phyloP scores from a whole-genome alignment of 1,140 invertebrate genomes.

The Frieseomelitta varia region DNA sequence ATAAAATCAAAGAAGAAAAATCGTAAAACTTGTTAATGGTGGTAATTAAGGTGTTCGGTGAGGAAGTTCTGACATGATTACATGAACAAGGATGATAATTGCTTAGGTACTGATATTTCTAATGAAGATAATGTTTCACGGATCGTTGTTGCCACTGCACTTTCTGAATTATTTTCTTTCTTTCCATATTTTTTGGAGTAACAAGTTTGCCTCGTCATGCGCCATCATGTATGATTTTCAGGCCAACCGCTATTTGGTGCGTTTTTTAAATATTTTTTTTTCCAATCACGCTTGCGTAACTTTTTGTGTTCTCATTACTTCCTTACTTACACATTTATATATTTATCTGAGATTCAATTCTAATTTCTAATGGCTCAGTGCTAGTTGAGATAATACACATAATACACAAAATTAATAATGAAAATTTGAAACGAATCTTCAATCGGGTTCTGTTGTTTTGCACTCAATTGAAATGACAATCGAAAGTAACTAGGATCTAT shows the following conservation, averaged over 20 bases:
- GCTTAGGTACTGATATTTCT: neutral
- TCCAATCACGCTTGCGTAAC: neutral
- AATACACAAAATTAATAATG: neutral
- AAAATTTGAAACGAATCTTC: neutral
- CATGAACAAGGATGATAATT: neutral
- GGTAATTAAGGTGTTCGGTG: neutral
- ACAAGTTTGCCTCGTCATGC: conserved; percentile 2
- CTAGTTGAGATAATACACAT: neutral
- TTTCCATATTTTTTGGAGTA: conserved; percentile 5
- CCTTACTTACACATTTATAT: neutral
- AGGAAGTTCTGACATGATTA: neutral
- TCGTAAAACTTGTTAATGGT: neutral
- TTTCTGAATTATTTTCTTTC: neutral
- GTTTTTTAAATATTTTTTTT: neutral
- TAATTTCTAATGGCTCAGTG: too few species aligned
- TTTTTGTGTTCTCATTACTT: neutral
- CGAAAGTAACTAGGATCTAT: neutral
- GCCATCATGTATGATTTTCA: conserved; percentile 14
- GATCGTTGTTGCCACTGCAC: neutral
- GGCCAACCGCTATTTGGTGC: conserved; percentile 10
- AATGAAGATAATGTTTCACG: neutral
- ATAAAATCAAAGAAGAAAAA: neutral
- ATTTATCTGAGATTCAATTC: neutral
- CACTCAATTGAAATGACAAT: neutral
- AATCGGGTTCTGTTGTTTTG: neutral